A percentile compares a stretch with the other conserved stretches of the same genome.
These are phyloP conservation scores for Lepidocyrtinus sp. DNA, from an alignment of 2,888 invertebrate species.

Conservation along the genomic window DNA sequence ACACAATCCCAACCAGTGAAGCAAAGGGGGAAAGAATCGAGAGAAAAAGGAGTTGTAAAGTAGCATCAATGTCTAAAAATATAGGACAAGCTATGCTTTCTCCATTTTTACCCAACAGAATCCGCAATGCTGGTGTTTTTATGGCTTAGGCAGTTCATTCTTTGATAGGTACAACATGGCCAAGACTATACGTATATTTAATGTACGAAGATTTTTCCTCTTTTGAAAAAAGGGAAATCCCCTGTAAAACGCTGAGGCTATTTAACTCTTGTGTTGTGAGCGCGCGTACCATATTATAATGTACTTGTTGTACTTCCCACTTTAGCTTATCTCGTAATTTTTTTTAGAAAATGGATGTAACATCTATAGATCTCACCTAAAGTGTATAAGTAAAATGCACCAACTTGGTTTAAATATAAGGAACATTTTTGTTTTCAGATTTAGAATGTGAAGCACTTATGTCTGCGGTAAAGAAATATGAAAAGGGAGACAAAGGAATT, in stretches of 20 bases:
- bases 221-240: not conserved
- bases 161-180: not conserved
- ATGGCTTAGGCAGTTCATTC: not conserved
- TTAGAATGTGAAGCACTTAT: not conserved
- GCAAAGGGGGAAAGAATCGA: not conserved
- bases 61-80: conserved; percentile 18
- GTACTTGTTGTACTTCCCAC: conserved; percentile 13
- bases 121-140: conserved; percentile 44
- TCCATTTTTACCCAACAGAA: conserved; percentile 19
- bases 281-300: not conserved
- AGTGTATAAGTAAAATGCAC: too few species aligned
- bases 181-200: not conserved
- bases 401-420: too few species aligned
- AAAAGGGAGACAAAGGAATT: conserved; percentile 15
- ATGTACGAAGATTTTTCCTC: not conserved
- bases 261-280: not conserved
- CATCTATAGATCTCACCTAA: too few species aligned
- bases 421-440: not conserved
- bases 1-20: conserved; percentile 19
- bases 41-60: not conserved
- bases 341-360: too few species aligned
- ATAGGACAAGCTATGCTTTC: conserved; percentile 26
- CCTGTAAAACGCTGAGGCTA: not conserved
- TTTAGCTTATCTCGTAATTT: conserved; percentile 1
- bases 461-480: conserved; percentile 7